Evolutionary conservation across 2,888 invertebrate genomes (phyloP).

Genomic region (Lepetodrilus schrolli): DNA sequence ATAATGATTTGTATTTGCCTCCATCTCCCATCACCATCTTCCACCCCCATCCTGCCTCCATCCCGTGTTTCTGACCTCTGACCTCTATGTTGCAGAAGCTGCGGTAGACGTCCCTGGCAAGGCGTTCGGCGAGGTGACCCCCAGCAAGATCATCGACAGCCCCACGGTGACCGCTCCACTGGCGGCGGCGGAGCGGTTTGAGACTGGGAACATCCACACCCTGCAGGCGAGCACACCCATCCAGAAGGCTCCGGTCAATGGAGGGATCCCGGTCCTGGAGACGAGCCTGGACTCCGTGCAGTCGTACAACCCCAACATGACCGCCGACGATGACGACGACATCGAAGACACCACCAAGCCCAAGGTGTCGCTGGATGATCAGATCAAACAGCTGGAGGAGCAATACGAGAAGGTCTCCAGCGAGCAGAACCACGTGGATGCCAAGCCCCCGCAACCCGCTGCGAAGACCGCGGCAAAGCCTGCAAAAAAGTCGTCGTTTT

Average conservation of each 20-base stretch:
- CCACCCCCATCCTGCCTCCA: too few species aligned
- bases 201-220: background rate
- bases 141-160: constrained; percentile 40
- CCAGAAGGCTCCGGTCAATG: constrained; percentile 6
- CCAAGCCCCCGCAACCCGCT: constrained; percentile 28
- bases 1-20: too few species aligned
- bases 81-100: constrained; percentile 53
- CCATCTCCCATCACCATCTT: too few species aligned
- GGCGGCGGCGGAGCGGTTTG: constrained; percentile 40
- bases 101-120: constrained; percentile 50
- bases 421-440: constrained; percentile 49
- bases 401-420: constrained; percentile 51
- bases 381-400: constrained; percentile 61
- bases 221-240: background rate
- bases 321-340: constrained; percentile 47
- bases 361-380: constrained; percentile 63
- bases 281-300: constrained; percentile 43
- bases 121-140: constrained; percentile 15
- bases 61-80: too few species aligned
- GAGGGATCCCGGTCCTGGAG: constrained; percentile 12
- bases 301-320: constrained; percentile 53
- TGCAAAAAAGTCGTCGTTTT: constrained; percentile 25
- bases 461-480: constrained; percentile 28
- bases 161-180: constrained; percentile 53
- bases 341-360: constrained; percentile 42